Evolutionary conservation across 2,113 vertebrate species (phyloP).

Genomic region (Archilochus colubris): DNA sequence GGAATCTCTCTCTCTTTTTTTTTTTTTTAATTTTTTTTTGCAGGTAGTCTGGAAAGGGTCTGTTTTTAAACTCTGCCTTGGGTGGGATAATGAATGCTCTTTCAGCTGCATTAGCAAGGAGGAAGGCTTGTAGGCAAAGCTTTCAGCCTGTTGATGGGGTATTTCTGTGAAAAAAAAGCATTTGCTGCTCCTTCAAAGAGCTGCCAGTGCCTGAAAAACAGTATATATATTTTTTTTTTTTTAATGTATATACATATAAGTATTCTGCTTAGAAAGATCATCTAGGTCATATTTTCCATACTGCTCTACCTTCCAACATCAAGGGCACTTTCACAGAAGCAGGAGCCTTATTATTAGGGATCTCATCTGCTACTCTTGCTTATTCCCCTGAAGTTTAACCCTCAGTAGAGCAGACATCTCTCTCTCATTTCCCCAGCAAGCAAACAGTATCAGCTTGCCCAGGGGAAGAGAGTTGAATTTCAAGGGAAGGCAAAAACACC

Average conservation of each 20-base stretch:
- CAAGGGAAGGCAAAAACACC: not conserved
- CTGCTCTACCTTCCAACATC: slow-evolving; percentile 26
- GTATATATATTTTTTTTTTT: too few species aligned
- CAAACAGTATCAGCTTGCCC: not conserved
- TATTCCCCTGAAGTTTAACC: not conserved
- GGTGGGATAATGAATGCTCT: slow-evolving; percentile 37
- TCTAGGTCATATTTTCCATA: slow-evolving; percentile 25
- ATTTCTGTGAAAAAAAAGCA: not conserved
- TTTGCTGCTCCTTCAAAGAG: slow-evolving; percentile 21
- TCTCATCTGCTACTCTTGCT: not conserved
- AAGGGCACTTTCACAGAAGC: slow-evolving; percentile 29
- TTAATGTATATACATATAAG: not conserved
- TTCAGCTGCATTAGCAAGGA: slow-evolving; percentile 15
- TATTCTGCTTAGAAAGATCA: slow-evolving; percentile 32
- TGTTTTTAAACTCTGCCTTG: not conserved
- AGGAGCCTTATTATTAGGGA: not conserved
- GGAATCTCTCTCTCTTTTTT: not conserved
- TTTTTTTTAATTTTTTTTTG: not conserved
- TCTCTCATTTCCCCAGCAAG: not conserved
- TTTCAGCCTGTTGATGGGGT: slow-evolving; percentile 26
- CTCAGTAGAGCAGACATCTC: not conserved
- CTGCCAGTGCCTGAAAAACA: not conserved
- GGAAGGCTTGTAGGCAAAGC: slow-evolving; percentile 24
- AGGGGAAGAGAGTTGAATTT: not conserved
- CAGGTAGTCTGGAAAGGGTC: not conserved